Evolutionary conservation across 2,888 invertebrate genomes (phyloP).

Genomic region (Smittia aterrima): DNA sequence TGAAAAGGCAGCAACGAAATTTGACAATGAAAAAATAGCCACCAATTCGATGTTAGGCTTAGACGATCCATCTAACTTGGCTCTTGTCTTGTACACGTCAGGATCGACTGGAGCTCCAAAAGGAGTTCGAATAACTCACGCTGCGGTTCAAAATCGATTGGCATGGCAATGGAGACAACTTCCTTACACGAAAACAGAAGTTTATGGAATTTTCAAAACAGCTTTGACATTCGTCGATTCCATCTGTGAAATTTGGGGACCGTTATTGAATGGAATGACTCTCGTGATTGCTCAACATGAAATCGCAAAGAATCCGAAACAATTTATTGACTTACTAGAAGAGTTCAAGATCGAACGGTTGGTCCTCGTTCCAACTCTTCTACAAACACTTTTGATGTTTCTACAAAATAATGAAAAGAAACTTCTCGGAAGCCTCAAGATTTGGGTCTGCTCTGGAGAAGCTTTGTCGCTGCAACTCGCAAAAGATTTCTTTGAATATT

Average conservation of each 20-base stretch:
- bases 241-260: constrained; percentile 84
- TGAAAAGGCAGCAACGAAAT: constrained; percentile 46
- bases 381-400: constrained; percentile 77
- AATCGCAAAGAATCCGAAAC: constrained; percentile 75
- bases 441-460: constrained; percentile 89
- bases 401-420: constrained; percentile 56
- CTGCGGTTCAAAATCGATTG: constrained; percentile 75
- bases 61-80: constrained; percentile 58
- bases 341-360: constrained; percentile 75
- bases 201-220: constrained; percentile 81
- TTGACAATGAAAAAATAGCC: constrained; percentile 49
- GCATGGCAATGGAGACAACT: constrained; percentile 85
- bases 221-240: constrained; percentile 90
- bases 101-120: constrained; percentile 89
- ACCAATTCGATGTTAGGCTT: constrained; percentile 54
- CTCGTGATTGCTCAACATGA: constrained; percentile 72
- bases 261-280: constrained; percentile 69
- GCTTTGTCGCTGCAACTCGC: constrained; percentile 69
- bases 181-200: constrained; percentile 68
- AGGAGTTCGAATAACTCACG: constrained; percentile 79
- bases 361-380: constrained; percentile 79
- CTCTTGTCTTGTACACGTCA: constrained; percentile 78
- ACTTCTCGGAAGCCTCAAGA: constrained; percentile 61
- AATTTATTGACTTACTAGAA: constrained; percentile 66
- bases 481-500: constrained; percentile 72